phyloP scores from a whole-genome alignment of 2,888 invertebrate genomes.

The Himalopsyche kuldschensis region DNA sequence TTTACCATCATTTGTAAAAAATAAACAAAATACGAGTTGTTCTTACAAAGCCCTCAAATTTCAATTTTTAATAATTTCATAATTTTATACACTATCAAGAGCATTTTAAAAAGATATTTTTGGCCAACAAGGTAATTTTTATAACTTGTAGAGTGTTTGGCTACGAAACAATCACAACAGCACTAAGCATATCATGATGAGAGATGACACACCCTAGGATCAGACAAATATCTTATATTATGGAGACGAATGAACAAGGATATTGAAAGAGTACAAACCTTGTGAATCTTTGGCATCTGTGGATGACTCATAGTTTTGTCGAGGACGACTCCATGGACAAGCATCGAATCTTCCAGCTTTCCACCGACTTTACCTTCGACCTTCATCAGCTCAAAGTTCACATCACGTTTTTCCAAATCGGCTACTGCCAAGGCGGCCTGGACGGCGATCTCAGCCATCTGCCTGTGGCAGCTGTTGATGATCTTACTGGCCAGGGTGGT shows the following conservation, averaged over 20 bases:
- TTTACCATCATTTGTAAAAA: too few species aligned
- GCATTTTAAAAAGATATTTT: too few species aligned
- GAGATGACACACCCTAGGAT: background rate
- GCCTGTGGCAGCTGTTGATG: constrained; percentile 92
- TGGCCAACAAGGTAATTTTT: too few species aligned
- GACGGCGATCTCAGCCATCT: constrained; percentile 99
- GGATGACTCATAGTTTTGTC: constrained; percentile 99
- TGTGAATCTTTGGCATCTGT: constrained; percentile 94
- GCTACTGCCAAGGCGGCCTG: constrained; percentile 96
- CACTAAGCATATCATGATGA: too few species aligned
- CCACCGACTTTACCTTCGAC: constrained; percentile 97
- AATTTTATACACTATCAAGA: too few species aligned
- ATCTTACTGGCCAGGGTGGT: constrained; percentile 98
- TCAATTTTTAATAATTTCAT: too few species aligned
- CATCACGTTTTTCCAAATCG: constrained; percentile 89
- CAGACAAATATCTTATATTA: background rate
- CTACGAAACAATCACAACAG: too few species aligned
- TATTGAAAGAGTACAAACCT: constrained; percentile 44
- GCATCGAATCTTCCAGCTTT: constrained; percentile 91
- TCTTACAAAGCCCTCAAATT: too few species aligned
- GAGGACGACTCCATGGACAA: constrained; percentile 95
- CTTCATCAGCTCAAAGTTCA: constrained; percentile 99
- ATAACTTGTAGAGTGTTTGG: too few species aligned
- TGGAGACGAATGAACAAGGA: background rate
- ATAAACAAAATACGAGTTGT: too few species aligned